phyloP scores from a whole-genome alignment of 1,140 invertebrate species.

The Grapholita molesta region DNA sequence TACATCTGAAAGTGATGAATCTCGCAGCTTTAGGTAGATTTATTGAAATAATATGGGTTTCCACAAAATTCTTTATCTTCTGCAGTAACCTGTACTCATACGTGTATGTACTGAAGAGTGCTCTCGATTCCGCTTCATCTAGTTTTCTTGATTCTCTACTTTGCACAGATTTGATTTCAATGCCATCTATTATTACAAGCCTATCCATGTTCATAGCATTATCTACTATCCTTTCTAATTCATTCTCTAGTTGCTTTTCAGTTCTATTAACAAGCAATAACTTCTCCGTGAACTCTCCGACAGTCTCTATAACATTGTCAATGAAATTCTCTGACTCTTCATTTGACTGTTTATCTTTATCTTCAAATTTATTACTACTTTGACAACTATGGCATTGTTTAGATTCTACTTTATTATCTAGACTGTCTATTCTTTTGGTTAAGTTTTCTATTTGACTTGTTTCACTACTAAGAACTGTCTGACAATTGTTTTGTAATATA shows the following conservation, averaged over 20 bases:
- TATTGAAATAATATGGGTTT: constrained; percentile 76
- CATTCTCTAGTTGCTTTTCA: constrained; percentile 44
- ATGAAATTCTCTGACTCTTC: constrained; percentile 34
- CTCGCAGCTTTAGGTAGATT: constrained; percentile 79
- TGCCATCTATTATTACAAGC: constrained; percentile 60
- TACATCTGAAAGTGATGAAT: constrained; percentile 77
- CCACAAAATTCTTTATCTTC: constrained; percentile 67
- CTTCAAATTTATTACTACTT: constrained; percentile 39
- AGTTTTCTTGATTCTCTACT: background rate
- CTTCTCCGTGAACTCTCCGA: constrained; percentile 51
- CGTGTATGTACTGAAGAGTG: constrained; percentile 60
- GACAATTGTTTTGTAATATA: constrained; percentile 40
- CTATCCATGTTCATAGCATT: constrained; percentile 47
- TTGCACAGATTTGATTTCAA: constrained; percentile 54
- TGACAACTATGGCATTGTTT: constrained; percentile 67
- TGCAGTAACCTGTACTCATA: constrained; percentile 67
- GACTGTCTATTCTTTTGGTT: constrained; percentile 51
- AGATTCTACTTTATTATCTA: constrained; percentile 58
- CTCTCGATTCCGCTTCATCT: constrained; percentile 42
- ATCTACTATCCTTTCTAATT: constrained; percentile 54
- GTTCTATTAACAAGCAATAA: constrained; percentile 56
- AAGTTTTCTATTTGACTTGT: constrained; percentile 42
- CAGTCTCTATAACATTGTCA: constrained; percentile 41
- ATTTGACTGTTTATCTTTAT: constrained; percentile 28
- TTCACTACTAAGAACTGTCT: constrained; percentile 40